Conservation (phyloP, 1,140 invertebrate genomes). For the Venturia canescens region DNA sequence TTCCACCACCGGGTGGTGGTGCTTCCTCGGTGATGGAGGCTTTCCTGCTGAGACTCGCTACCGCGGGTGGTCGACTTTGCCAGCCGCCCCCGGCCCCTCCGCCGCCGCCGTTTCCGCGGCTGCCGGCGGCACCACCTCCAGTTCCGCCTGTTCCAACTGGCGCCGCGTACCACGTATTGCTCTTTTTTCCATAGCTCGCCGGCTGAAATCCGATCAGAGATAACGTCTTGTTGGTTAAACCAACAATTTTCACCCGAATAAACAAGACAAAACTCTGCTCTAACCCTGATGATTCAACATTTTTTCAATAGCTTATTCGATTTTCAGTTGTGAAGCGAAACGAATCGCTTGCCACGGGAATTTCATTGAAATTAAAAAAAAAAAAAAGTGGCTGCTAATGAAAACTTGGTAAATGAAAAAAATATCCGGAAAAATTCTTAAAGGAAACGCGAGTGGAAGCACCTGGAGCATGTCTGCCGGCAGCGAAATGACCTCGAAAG, state of each 20-base stretch:
- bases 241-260: too few species aligned
- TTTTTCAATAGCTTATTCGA: background rate
- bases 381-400: too few species aligned
- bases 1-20: slow-evolving; percentile 82
- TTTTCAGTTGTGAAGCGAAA: too few species aligned
- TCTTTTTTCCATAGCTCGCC: slow-evolving; percentile 91
- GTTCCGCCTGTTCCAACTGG: slow-evolving; percentile 75
- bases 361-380: too few species aligned
- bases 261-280: background rate
- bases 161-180: slow-evolving; percentile 89
- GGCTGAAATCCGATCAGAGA: slow-evolving; percentile 76
- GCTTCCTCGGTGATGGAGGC: slow-evolving; percentile 80
- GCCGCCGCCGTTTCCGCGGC: slow-evolving; percentile 72
- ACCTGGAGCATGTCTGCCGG: slow-evolving; percentile 77
- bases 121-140: slow-evolving; percentile 74
- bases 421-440: background rate
- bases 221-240: background rate
- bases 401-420: too few species aligned
- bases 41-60: slow-evolving; percentile 81
- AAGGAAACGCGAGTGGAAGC: background rate
- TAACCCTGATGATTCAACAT: background rate
- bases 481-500: slow-evolving; percentile 75
- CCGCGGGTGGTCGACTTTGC: slow-evolving; percentile 86
- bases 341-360: too few species aligned
- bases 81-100: slow-evolving; percentile 79